Evolutionary conservation across 2,888 invertebrate species (phyloP), one percentile per base, ranked within the genome.

Genomic region (Limnephilus rhombicus): DNA sequence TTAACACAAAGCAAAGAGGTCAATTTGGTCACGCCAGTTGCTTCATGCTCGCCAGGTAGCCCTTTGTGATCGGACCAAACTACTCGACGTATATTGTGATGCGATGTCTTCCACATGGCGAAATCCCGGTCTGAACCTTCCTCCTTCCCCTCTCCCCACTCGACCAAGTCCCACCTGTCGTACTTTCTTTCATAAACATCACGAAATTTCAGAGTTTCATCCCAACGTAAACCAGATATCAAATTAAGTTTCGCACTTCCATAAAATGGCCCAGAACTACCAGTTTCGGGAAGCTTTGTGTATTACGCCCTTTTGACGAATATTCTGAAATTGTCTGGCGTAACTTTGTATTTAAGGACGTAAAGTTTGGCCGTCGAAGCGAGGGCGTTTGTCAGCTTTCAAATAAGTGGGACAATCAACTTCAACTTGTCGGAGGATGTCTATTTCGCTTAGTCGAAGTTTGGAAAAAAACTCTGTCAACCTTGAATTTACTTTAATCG

Each of bases 1-100:
- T 86, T 29, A n/a, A 86, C 86, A 53, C 88, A 88, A 88, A 88
- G 88, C 37, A 88, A 88, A 68, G 88, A 88, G 88, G 88, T 88
- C 68, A 88, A 68, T 88, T 68, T 88, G 88, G 68, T 15, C 88
- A 86, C 68, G 53, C 68, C 88, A 88, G 86, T 49, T 86, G 86
- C 45, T 86, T 49, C 41, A 45, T 86, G 49, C 15, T 34, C 82
- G 34, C 15, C 34, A 68, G 82, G 86, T 29, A 45, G 3, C 49
- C 86, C 86, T 86, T 86, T 86, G 86, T 86, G 86, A 86, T 86
- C 45, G 12, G 29, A 45, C 86, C 86, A 45, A n/a, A 86, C 86
- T 86, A 86, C 41, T n/a, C 41, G 37, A 83, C 68, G 82, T 34
- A 34, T 82, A 82, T 82, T 82, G 82, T 88, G 88, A 88, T 88